Conservation (phyloP, 92 coral and sea anemone species). For the Montipora capitata region DNA sequence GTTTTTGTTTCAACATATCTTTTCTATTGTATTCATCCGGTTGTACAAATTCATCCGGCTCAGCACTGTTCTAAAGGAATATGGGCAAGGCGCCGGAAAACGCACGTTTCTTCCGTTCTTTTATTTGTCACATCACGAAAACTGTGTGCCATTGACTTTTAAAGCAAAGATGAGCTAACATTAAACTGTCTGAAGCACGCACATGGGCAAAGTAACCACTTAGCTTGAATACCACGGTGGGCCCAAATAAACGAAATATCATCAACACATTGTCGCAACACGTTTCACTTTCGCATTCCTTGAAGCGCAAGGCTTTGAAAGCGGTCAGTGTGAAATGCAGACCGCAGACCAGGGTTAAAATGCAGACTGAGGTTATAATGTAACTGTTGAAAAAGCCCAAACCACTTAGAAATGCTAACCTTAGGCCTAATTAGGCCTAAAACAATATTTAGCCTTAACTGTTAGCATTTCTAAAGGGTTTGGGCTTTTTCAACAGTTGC, state of each 20-base stretch:
- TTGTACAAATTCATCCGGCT: not conserved
- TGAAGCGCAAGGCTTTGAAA: not conserved
- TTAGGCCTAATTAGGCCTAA: too few relatives aligned
- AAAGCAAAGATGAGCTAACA: too few relatives aligned
- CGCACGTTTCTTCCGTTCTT: too few relatives aligned
- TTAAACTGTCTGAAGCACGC: not conserved
- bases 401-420: too few relatives aligned
- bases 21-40: not conserved
- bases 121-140: not conserved
- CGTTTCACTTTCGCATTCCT: not conserved
- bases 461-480: too few relatives aligned
- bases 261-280: constrained; percentile 8
- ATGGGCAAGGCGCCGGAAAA: too few relatives aligned
- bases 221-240: constrained; percentile 5
- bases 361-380: too few relatives aligned
- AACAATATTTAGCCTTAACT: too few relatives aligned
- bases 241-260: not conserved
- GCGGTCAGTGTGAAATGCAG: not conserved
- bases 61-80: not conserved
- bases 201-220: not conserved
- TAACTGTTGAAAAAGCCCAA: too few relatives aligned
- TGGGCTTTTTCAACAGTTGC: too few relatives aligned
- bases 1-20: not conserved
- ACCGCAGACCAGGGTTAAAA: too few relatives aligned
- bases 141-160: not conserved